Base-by-base conservation (phyloP, 2,888 invertebrate species). In the Chalcis sispes region DNA sequence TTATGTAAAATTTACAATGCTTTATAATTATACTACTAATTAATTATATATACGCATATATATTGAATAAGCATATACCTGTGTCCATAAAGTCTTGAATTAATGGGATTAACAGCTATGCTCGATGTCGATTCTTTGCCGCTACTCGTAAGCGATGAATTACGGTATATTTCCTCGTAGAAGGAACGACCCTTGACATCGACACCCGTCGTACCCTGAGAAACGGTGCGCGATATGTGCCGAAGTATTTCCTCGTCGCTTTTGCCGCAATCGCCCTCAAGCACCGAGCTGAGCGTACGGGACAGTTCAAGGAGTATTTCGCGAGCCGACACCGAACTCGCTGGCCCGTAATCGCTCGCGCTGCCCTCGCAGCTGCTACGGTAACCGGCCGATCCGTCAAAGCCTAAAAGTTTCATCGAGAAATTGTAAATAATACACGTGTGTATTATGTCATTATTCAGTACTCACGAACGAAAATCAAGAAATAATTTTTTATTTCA, bases 271-370 rank as follows among this genome's bases (percentile, higher is more conserved):
- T 84, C 84, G 20, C 84, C 83, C 48, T 87, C 85, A 80, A 86
- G 82, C 46, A 86, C 85, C 69, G 85, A 86, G 79, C 84, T 85
- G 23, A 86, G 76, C 2, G 85, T 86, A 56, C 83, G 83, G 32
- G 87, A 85, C 13, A 86, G 80, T 27, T 86, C 84, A 64, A 87
- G 75, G 8, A 86, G 79, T 1, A 87, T 80, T 54, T 86, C 82
- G 13, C 80, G 82, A 15, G 86, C 83, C 1, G 83, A 81, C 5
- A 65, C 69, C 61, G 69, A 46, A 27, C 58, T 72, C 32, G 72
- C 32, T 1, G 32, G 32, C 1, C 59, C 52, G 59, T 67, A 59
- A 15, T 59, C 59, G 67, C 61, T 61, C n/a, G 1, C 32, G 61
- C 66, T 72, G 13, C 54, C 71, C 25, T 66, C 58, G 61, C 67